A percentile compares a stretch with the other conserved stretches of the same genome.
phyloP scores from a whole-genome alignment of 92 coral and sea anemone species.

The Scolanthus callimorphus region DNA sequence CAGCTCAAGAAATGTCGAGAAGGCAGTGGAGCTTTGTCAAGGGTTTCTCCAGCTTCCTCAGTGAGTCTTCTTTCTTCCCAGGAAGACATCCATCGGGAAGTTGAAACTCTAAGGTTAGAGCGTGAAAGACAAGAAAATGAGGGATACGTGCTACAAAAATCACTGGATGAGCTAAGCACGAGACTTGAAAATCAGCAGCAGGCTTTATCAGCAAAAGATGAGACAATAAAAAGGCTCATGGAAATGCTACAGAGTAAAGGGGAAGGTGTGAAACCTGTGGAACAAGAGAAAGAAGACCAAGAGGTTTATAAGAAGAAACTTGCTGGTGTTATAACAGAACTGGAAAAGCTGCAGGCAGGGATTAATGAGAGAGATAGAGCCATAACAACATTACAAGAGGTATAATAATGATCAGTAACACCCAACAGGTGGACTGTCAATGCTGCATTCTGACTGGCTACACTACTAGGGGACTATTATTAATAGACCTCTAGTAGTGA shows the following conservation, averaged over 20 bases:
- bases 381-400: slow-evolving; percentile 69
- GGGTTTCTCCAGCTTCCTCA: slow-evolving; percentile 47
- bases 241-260: slow-evolving; percentile 78
- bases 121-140: slow-evolving; percentile 84
- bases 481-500: too few species aligned
- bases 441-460: too few species aligned
- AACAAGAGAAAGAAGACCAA: slow-evolving; percentile 41
- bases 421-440: neutral
- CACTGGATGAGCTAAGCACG: slow-evolving; percentile 74
- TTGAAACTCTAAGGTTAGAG: slow-evolving; percentile 63
- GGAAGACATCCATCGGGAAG: slow-evolving; percentile 67
- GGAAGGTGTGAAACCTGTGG: slow-evolving; percentile 53
- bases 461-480: too few species aligned
- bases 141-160: slow-evolving; percentile 70
- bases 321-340: slow-evolving; percentile 55
- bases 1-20: slow-evolving; percentile 54
- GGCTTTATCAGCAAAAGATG: slow-evolving; percentile 71
- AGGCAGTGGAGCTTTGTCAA: slow-evolving; percentile 23
- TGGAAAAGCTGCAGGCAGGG: slow-evolving; percentile 45
- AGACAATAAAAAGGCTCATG: slow-evolving; percentile 74
- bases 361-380: slow-evolving; percentile 69
- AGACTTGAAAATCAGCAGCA: slow-evolving; percentile 74
- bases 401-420: slow-evolving; percentile 16
- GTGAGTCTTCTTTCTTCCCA: slow-evolving; percentile 43
- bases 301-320: slow-evolving; percentile 61